Conservation (phyloP, 2,888 invertebrate genomes). For the Microplitis manilae region DNA sequence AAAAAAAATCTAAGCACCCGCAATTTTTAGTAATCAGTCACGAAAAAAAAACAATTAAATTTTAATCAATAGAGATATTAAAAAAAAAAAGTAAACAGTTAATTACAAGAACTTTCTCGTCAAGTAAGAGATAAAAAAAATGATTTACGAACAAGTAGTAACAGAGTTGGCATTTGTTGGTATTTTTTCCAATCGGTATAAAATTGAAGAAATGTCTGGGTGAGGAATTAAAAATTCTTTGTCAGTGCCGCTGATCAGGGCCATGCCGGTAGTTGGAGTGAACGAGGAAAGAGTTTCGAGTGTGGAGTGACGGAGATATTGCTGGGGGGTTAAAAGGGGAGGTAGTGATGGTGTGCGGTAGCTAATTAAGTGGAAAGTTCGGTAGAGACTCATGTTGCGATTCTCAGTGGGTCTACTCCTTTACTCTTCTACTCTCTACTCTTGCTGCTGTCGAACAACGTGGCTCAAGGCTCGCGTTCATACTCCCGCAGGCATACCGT, state of each 20-base stretch:
- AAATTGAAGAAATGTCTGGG: constrained; percentile 7
- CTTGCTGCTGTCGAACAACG: constrained; percentile 30
- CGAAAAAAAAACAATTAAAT: no score
- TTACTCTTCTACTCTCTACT: no score
- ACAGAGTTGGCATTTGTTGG: constrained; percentile 9
- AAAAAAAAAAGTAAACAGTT: neutral
- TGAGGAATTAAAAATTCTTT: constrained; percentile 28
- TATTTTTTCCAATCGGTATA: neutral
- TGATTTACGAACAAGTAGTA: neutral
- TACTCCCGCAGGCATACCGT: constrained; percentile 51
- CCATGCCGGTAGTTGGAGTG: neutral
- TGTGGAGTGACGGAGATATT: neutral
- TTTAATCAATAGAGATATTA: no score
- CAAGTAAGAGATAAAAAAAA: neutral
- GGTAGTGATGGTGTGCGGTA: constrained; percentile 29
- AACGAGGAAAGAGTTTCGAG: neutral
- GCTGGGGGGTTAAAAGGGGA: neutral
- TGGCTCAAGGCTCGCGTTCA: constrained; percentile 33
- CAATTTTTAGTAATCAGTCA: no score
- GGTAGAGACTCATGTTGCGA: constrained; percentile 29
- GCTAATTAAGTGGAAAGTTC: constrained; percentile 42
- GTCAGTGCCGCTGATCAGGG: constrained; percentile 20
- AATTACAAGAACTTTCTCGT: neutral
- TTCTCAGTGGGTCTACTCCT: constrained; percentile 20
- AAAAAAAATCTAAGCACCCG: no score